A percentile compares a stretch with the other conserved stretches of the same genome.
These are phyloP conservation scores for Cacajao melanocephalus DNA, from an alignment of 2,797 vertebrate genomes.

Conservation along the genomic window DNA sequence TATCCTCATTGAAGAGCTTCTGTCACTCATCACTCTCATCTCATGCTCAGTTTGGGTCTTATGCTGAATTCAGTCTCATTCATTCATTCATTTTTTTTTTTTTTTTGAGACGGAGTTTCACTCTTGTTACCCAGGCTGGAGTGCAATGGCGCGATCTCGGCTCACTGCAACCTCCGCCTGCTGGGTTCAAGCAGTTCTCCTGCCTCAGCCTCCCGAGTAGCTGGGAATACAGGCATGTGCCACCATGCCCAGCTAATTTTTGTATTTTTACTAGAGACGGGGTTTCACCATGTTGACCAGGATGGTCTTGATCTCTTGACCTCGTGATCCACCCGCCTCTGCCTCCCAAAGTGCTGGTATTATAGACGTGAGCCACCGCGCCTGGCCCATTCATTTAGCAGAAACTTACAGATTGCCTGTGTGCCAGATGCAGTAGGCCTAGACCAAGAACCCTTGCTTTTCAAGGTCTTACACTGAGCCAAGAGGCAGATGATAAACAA, in stretches of 20 bases:
- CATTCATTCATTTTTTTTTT: neutral
- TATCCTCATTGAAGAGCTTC: neutral
- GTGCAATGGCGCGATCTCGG: neutral
- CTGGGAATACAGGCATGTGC: neutral
- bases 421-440: neutral
- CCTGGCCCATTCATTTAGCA: neutral
- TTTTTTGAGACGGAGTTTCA: no score
- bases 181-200: neutral
- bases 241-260: neutral
- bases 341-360: neutral
- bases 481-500: neutral
- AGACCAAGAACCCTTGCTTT: neutral
- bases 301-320: neutral
- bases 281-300: neutral
- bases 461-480: neutral
- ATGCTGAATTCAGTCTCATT: neutral
- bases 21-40: neutral
- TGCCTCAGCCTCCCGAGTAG: neutral
- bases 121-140: neutral
- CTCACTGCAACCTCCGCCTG: neutral
- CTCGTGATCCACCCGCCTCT: neutral
- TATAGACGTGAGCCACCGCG: neutral
- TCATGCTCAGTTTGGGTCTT: neutral
- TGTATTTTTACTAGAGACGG: neutral
- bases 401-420: neutral